These are phyloP conservation scores for Nipponacmea schrenckii DNA, from an alignment of 2,888 invertebrate species.

Conservation along the genomic window DNA sequence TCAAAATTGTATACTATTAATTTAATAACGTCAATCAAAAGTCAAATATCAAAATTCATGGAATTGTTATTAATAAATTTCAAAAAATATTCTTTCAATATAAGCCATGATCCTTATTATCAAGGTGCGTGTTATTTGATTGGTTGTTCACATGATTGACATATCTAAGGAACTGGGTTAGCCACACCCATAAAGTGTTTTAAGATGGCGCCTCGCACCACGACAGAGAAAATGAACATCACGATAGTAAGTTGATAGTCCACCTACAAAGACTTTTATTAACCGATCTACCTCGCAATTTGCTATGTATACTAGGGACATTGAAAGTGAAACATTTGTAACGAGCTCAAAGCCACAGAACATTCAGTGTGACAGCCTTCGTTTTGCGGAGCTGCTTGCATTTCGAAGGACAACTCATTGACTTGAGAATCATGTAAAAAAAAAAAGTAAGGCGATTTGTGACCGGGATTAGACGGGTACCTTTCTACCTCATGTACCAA, in stretches of 20 bases:
- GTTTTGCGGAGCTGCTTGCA: constrained; percentile 4
- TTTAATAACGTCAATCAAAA: too few species aligned
- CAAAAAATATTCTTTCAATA: too few species aligned
- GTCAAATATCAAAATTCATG: too few species aligned
- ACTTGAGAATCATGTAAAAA: neutral
- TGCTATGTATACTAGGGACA: constrained; percentile 17
- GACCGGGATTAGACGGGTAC: constrained; percentile 18
- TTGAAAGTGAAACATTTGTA: neutral
- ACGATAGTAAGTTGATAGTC: constrained; percentile 7
- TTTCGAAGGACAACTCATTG: constrained; percentile 6
- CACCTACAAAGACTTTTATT: constrained; percentile 13
- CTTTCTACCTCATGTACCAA: constrained; percentile 23
- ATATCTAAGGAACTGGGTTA: constrained; percentile 38
- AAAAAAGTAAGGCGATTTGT: neutral
- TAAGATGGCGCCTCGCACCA: constrained; percentile 42
- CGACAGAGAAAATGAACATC: constrained; percentile 1
- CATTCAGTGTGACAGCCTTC: neutral
- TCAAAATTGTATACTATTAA: too few species aligned
- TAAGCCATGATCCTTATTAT: neutral
- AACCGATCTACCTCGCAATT: constrained; percentile 26
- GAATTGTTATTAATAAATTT: too few species aligned
- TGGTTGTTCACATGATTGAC: constrained; percentile 42
- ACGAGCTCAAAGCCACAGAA: neutral
- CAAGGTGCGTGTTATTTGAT: constrained; percentile 28
- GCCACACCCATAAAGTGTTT: constrained; percentile 37